Base-by-base conservation (phyloP, 2,797 vertebrate species). In the Remorina albescens region DNA sequence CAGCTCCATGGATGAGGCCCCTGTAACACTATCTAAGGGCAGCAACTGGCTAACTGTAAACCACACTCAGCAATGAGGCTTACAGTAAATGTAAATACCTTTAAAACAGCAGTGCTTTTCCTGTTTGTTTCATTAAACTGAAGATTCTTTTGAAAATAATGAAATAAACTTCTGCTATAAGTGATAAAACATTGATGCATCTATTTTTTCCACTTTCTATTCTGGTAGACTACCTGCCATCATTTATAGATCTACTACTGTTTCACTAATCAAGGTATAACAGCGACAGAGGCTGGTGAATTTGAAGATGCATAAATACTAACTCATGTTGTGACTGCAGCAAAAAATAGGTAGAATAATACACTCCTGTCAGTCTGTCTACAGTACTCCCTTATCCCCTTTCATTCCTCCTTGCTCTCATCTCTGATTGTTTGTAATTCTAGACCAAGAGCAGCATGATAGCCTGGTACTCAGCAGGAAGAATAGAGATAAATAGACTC, bases 351-450 rank as follows among this genome's bases (percentile, higher is more conserved):
- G 55, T 11, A 49, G 32, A 42, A 23, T 71, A 18, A 37, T 15
- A 55, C 58, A 53, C 70, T 28, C 34, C 26, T 60, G 21, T 51
- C 47, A 55, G 51, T 26, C 50, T 53, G 65, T 68, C 74, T 28
- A 26, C 66, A 46, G 60, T 6, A 2, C 15, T 57, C 44, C 56
- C n/a, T 61, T 63, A 65, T 75, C 67, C 54, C 3, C 61, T 71
- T 68, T 56, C 56, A 69, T 46, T 73, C 62, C 62, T 60, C 50
- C 26, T 46, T 15, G 21, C 50, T 74, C 57, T 86, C 71, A 42
- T 83, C 67, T 70, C 39, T 67, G 46, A 73, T 69, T 70, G 85
- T 83, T 87, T 86, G 84, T 86, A 86, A 90, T 83, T 86, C 10
- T 32, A 86, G 53, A 75, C 70, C 58, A 28, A 70, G 66, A 87